Percentiles rank a stretch among this genome's conserved stretches.
phyloP scores from a whole-genome alignment of 2,113 vertebrate species.

The Mola mola region DNA sequence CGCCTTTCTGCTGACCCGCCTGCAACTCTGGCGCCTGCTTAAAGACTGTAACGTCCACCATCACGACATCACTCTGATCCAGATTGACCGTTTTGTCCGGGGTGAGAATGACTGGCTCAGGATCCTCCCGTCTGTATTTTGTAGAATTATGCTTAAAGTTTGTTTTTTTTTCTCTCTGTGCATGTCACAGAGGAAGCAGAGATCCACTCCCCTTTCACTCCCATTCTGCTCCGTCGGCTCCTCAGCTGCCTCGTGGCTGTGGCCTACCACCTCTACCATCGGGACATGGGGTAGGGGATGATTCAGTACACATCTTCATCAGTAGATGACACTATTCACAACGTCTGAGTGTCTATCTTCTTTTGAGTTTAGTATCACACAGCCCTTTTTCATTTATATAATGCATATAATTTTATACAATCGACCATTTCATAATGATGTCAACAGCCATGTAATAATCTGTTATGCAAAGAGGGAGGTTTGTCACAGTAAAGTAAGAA shows the following conservation, averaged over 20 bases:
- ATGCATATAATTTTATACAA: no score
- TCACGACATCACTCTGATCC: constrained; percentile 78
- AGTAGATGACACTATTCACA: not conserved
- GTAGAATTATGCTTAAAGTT: not conserved
- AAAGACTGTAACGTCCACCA: constrained; percentile 89
- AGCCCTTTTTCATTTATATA: no score
- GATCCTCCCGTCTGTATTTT: not conserved
- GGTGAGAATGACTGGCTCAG: constrained; percentile 66
- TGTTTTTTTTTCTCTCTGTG: not conserved
- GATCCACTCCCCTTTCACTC: constrained; percentile 81
- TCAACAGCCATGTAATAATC: no score
- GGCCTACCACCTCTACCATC: constrained; percentile 84
- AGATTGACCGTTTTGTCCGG: constrained; percentile 81
- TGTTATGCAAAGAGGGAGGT: no score
- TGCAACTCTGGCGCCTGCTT: constrained; percentile 92
- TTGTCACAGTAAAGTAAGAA: no score
- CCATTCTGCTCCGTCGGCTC: constrained; percentile 83
- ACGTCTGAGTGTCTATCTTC: no score
- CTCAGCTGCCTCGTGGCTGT: constrained; percentile 84
- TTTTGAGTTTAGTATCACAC: no score
- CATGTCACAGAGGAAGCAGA: constrained; percentile 73
- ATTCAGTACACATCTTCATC: not conserved
- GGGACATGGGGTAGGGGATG: constrained; percentile 83
- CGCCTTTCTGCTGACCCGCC: constrained; percentile 82
- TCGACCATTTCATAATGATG: no score